Base-by-base conservation (phyloP, 1,140 invertebrate species). In the Trigoniulus corallinus region DNA sequence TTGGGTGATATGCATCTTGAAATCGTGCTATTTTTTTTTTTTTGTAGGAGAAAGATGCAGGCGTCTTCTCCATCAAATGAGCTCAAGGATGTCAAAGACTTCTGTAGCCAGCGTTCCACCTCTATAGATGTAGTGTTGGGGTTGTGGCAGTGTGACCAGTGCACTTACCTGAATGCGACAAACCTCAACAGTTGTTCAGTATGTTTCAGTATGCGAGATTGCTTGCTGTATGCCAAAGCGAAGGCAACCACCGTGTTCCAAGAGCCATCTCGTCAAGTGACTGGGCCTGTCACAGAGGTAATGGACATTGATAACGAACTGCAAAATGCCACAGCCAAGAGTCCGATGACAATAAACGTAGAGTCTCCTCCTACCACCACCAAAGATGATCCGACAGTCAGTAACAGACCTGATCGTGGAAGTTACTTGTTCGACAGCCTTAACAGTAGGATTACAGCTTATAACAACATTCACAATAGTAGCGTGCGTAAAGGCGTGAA, bases 401-500 rank as follows among this genome's bases (percentile, higher is more conserved):
- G 4, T 29, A 13, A 18, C 7, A 39, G 21, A 23, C 4, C 18
- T 7, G 20, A 29, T 3, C 29, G 20, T 13, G 21, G 4, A 10
- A 29, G 13, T 3, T 23, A 29, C 3, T 20, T 24, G n/a, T 10
- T n/a, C 24, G 26, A 10, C 7, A 27, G 15, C 10, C 22, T 24
- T 47, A 10, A 23, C 20, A 47, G 12, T 47, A 27, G 26, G 12
- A 26, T 12, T 20, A 25, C 34, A n/a, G 21, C 7, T 4, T 25
- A 23, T 24, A 12, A 12, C 10, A 10, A 25, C n/a, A n/a, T n/a
- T n/a, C 7, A 12, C 45, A 44, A 7, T 23, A 10, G 4, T 25
- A 10, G 39, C 4, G 18, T 7, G n/a, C n/a, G 10, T 7, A 34
- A 37, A 46, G 15, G 25, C 3, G 43, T 41, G 13, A 59, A 59